A percentile compares a stretch with the other conserved stretches of the same genome.
phyloP scores from a whole-genome alignment of 1,140 invertebrate species.

The Drosophila ercepeae region DNA sequence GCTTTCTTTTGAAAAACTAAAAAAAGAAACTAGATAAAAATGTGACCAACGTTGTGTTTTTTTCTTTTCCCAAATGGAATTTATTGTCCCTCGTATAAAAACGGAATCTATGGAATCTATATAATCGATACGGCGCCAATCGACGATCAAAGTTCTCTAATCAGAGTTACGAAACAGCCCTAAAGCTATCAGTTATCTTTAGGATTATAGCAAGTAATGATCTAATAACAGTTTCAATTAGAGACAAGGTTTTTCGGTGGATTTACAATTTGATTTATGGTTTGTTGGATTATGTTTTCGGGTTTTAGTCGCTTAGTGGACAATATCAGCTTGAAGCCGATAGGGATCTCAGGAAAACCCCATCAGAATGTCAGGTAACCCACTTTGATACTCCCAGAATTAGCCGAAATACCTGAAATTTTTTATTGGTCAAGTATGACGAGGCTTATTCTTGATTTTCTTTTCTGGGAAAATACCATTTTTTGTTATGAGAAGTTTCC shows the following conservation, averaged over 20 bases:
- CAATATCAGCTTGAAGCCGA: background rate
- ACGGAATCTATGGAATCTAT: background rate
- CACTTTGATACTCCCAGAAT: background rate
- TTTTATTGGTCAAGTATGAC: constrained; percentile 5
- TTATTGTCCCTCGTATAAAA: constrained; percentile 22
- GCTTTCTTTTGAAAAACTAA: background rate
- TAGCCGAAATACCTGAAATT: too few relatives aligned
- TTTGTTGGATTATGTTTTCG: background rate
- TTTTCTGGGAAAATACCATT: background rate
- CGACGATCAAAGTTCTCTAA: constrained; percentile 12
- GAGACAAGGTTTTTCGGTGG: background rate
- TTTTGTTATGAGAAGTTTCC: too few relatives aligned
- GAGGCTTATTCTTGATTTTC: background rate
- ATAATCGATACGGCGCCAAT: background rate
- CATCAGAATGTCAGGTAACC: background rate
- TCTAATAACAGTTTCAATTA: background rate
- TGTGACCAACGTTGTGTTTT: background rate
- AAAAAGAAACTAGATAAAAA: background rate
- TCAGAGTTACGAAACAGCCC: background rate
- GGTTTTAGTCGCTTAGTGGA: background rate
- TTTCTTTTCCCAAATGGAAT: background rate
- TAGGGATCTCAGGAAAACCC: constrained; percentile 9
- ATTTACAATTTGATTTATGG: constrained; percentile 1
- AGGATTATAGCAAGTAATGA: background rate
- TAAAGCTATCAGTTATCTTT: background rate